A percentile compares a stretch with the other conserved stretches of the same genome.
These are phyloP conservation scores for Fregata magnificens DNA, from an alignment of 2,113 vertebrate genomes.

Conservation along the genomic window DNA sequence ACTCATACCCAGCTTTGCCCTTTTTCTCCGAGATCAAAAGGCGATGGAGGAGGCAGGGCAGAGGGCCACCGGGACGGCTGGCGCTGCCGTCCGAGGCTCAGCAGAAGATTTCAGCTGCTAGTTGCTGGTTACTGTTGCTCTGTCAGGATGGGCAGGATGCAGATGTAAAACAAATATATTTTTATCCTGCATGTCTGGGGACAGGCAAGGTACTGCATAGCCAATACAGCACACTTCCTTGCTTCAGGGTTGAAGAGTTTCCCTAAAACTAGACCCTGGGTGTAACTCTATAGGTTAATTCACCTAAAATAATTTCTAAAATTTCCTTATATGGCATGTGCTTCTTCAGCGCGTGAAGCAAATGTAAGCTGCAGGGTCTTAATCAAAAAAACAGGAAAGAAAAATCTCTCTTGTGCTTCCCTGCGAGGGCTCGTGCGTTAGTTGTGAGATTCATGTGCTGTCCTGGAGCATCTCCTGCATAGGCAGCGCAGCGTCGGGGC, in stretches of 20 bases:
- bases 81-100: accelerated
- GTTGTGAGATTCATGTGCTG: neutral
- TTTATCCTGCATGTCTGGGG: neutral
- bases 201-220: neutral
- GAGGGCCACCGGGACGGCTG: neutral
- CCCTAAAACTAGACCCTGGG: neutral
- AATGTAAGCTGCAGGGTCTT: neutral
- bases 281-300: neutral
- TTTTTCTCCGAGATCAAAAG: neutral
- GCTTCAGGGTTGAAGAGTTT: neutral
- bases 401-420: neutral
- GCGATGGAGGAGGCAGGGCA: neutral
- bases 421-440: accelerated
- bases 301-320: neutral
- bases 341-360: neutral
- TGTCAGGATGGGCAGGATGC: neutral
- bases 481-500: neutral
- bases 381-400: neutral
- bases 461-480: neutral
- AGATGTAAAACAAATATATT: neutral
- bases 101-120: neutral
- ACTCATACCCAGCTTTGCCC: neutral
- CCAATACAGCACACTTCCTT: neutral
- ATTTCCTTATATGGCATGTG: accelerated
- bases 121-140: neutral